Conservation (phyloP, 2,113 vertebrate species). For the Vanacampus margaritifer region DNA sequence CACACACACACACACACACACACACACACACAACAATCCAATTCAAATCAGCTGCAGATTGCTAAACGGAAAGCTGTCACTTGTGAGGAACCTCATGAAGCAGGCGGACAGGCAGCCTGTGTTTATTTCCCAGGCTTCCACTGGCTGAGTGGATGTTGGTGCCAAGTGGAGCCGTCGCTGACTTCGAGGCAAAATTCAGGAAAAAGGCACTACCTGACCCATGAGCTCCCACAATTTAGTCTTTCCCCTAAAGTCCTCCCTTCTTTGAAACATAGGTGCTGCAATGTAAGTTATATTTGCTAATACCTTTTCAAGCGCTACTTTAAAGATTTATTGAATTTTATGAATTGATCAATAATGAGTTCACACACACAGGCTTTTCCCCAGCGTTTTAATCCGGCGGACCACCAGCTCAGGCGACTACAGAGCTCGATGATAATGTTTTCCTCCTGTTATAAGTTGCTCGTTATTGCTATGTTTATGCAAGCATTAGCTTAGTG, state of each 20-base stretch:
- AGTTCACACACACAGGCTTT: too few species aligned
- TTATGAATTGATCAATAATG: neutral
- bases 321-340: neutral
- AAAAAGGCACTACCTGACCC: neutral
- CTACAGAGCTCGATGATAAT: too few species aligned
- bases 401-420: too few species aligned
- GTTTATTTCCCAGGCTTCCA: conserved; percentile 48
- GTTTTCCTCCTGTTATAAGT: too few species aligned
- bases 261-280: neutral
- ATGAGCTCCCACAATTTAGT: neutral
- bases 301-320: neutral
- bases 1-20: conserved; percentile 5
- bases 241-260: neutral
- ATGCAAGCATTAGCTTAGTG: too few species aligned
- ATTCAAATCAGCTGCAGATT: conserved; percentile 55
- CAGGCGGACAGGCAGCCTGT: conserved; percentile 29
- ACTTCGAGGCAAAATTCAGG: neutral
- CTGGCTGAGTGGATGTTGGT: conserved; percentile 36
- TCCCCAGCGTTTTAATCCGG: too few species aligned
- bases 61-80: conserved; percentile 53
- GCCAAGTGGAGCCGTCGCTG: conserved; percentile 8
- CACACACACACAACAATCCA: conserved; percentile 22
- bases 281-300: too few species aligned
- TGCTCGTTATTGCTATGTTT: too few species aligned
- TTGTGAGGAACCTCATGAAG: conserved; percentile 37